Conservation (phyloP, 1,140 invertebrate genomes). For the Cydia amplana region DNA sequence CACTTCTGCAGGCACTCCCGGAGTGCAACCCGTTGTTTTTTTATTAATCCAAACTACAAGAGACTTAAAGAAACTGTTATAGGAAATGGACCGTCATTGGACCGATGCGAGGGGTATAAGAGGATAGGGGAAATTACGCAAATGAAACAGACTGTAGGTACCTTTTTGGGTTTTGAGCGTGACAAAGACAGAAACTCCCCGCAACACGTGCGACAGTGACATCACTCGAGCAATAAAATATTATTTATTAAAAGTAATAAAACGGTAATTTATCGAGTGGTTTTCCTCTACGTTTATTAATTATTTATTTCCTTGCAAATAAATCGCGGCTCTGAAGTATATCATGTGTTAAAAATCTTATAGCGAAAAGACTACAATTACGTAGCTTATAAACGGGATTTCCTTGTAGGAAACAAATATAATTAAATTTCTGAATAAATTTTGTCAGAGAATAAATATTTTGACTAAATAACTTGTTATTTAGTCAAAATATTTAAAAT, state of each 20-base stretch:
- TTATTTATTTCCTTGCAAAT: conserved; percentile 22
- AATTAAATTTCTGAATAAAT: too few species aligned
- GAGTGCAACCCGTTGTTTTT: too few species aligned
- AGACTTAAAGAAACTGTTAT: too few species aligned
- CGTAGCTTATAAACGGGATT: not conserved
- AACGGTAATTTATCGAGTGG: conserved; percentile 47
- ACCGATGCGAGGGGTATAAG: too few species aligned
- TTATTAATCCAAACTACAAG: too few species aligned
- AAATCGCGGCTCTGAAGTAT: not conserved
- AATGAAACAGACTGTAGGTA: not conserved
- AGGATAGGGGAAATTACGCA: not conserved
- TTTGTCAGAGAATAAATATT: too few species aligned
- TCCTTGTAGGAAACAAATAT: not conserved
- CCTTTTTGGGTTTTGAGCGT: conserved; percentile 11
- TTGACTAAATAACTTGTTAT: too few species aligned
- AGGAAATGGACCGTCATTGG: too few species aligned
- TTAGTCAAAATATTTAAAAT: not conserved
- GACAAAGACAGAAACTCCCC: conserved; percentile 9
- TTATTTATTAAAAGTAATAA: conserved; percentile 46
- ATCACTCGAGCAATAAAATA: conserved; percentile 45
- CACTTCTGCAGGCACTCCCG: too few species aligned
- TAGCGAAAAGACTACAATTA: not conserved
- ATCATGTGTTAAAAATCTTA: not conserved
- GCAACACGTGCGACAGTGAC: conserved; percentile 35
- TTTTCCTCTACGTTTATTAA: conserved; percentile 45